Percentiles rank a stretch among this genome's conserved stretches.
These are phyloP conservation scores for Riparia riparia DNA, from an alignment of 2,113 vertebrate genomes.

Conservation along the genomic window DNA sequence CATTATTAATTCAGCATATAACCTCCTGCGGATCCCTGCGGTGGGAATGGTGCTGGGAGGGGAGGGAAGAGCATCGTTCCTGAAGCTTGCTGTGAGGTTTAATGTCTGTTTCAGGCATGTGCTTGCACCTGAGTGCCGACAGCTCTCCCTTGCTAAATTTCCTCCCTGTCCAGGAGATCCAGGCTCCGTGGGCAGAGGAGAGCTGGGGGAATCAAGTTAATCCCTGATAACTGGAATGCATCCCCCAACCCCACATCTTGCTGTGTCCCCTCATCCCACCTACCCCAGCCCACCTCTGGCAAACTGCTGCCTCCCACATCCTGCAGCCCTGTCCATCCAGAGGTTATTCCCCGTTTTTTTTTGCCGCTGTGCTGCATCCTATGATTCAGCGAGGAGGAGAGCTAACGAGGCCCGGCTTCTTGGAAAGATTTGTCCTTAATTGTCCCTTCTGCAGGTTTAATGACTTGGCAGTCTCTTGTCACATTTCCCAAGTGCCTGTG, in stretches of 20 bases:
- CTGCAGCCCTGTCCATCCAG: neutral
- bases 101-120: neutral
- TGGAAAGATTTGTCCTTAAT: neutral
- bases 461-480: neutral
- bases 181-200: rapidly evolving
- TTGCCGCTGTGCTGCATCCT: neutral
- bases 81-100: neutral
- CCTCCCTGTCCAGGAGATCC: neutral
- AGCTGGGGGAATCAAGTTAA: neutral
- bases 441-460: neutral
- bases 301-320: rapidly evolving
- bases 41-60: neutral
- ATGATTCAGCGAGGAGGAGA: neutral
- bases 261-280: neutral
- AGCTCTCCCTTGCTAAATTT: neutral
- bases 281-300: neutral
- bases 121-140: too few species aligned
- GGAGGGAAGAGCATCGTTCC: neutral
- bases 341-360: neutral
- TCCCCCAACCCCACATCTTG: neutral
- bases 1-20: slow-evolving; percentile 17
- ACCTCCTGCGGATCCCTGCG: neutral
- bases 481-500: neutral
- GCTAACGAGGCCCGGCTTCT: neutral
- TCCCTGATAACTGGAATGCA: neutral